Conservation (phyloP, 2,113 vertebrate species). For the Oreochromis aureus region DNA sequence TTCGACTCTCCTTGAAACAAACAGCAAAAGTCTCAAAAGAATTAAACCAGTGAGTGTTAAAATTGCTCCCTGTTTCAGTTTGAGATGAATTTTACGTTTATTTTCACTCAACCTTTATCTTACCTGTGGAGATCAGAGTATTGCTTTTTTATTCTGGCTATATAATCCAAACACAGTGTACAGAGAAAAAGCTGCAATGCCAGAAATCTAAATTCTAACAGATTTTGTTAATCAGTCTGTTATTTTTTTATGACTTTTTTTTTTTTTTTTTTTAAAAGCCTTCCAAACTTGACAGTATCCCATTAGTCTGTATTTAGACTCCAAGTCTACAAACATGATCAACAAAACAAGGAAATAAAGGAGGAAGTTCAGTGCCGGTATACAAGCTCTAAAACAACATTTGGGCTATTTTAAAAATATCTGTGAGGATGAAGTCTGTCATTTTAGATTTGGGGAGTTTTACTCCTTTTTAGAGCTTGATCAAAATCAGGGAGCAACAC, state of each 20-base stretch:
- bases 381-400: background rate
- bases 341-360: background rate
- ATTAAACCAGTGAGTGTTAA: background rate
- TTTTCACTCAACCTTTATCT: background rate
- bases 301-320: background rate
- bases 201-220: background rate
- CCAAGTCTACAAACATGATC: background rate
- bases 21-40: background rate
- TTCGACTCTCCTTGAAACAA: conserved; percentile 7
- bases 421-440: background rate
- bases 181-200: background rate
- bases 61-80: background rate
- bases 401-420: background rate
- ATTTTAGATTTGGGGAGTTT: background rate
- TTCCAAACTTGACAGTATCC: background rate
- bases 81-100: background rate
- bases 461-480: background rate
- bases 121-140: background rate
- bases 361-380: background rate
- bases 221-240: background rate
- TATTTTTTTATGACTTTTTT: background rate
- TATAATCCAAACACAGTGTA: background rate
- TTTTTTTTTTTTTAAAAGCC: background rate
- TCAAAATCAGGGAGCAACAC: background rate
- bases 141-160: background rate